Conservation (phyloP, 2,888 invertebrate genomes). For the Alloscopus bannaensis region DNA sequence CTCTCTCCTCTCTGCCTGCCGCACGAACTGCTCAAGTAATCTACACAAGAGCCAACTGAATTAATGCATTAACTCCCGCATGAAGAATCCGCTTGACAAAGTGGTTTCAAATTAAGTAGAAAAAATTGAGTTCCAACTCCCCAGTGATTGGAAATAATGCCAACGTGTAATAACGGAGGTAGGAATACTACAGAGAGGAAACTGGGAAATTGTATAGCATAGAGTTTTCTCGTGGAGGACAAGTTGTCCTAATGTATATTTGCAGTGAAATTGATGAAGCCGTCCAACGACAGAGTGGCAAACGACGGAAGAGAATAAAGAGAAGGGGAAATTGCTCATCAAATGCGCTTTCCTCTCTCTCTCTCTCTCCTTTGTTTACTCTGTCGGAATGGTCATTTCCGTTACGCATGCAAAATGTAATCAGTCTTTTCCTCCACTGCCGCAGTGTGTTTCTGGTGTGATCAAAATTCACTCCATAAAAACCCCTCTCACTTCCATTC, state of each 20-base stretch:
- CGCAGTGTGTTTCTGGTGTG: background rate
- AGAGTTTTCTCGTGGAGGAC: no score
- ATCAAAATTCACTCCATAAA: no score
- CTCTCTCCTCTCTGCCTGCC: no score
- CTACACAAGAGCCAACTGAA: background rate
- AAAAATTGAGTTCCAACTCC: slow-evolving; percentile 50
- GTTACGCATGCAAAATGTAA: slow-evolving; percentile 66
- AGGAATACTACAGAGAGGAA: slow-evolving; percentile 14
- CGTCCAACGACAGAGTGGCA: no score
- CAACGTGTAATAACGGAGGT: no score
- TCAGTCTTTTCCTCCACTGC: no score
- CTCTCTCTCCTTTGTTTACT: slow-evolving; percentile 41
- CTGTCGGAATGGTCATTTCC: slow-evolving; percentile 72
- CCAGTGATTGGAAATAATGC: no score
- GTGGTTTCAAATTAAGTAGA: slow-evolving; percentile 52
- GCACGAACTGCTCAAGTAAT: no score
- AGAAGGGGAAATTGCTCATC: slow-evolving; percentile 32
- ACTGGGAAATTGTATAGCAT: slow-evolving; percentile 28
- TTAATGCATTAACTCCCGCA: slow-evolving; percentile 38
- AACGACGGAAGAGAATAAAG: slow-evolving; percentile 6
- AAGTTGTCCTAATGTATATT: no score
- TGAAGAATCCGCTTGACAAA: slow-evolving; percentile 40
- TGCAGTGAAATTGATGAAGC: no score
- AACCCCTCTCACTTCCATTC: no score
- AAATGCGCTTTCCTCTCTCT: no score